phyloP scores from a whole-genome alignment of 2,888 invertebrate species.

The Nemotelus pantherinus region DNA sequence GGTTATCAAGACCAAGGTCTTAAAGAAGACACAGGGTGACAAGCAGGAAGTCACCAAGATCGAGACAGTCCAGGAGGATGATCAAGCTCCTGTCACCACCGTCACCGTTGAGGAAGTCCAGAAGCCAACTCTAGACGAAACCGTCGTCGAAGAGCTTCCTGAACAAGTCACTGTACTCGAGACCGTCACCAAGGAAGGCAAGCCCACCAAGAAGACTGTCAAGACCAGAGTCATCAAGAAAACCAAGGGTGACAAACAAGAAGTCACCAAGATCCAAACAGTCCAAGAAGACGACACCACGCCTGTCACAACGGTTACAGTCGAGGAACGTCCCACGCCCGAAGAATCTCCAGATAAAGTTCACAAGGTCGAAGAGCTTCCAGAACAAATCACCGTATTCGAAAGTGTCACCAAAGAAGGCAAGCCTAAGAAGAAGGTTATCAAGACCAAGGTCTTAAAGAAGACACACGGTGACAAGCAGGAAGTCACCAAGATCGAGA shows the following conservation, averaged over 20 bases:
- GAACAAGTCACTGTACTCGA: constrained; percentile 56
- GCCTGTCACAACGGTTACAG: constrained; percentile 58
- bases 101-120: constrained; percentile 57
- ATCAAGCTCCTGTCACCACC: constrained; percentile 63
- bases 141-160: constrained; percentile 58
- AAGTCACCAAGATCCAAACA: constrained; percentile 58
- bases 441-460: constrained; percentile 66
- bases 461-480: constrained; percentile 63
- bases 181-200: constrained; percentile 52
- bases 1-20: constrained; percentile 64
- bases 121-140: constrained; percentile 53
- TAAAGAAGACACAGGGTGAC: constrained; percentile 64
- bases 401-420: constrained; percentile 63
- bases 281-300: constrained; percentile 58
- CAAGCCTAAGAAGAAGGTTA: constrained; percentile 60
- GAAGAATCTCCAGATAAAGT: constrained; percentile 52
- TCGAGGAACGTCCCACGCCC: constrained; percentile 53
- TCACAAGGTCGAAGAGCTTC: constrained; percentile 57
- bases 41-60: constrained; percentile 65
- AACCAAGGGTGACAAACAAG: constrained; percentile 55
- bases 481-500: constrained; percentile 63
- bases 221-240: constrained; percentile 57
- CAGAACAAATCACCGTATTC: constrained; percentile 61
- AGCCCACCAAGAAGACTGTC: constrained; percentile 56
- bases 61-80: constrained; percentile 63